Percentiles rank a stretch among this genome's conserved stretches.
phyloP scores from a whole-genome alignment of 2,888 invertebrate genomes.

The Agrotis puta region DNA sequence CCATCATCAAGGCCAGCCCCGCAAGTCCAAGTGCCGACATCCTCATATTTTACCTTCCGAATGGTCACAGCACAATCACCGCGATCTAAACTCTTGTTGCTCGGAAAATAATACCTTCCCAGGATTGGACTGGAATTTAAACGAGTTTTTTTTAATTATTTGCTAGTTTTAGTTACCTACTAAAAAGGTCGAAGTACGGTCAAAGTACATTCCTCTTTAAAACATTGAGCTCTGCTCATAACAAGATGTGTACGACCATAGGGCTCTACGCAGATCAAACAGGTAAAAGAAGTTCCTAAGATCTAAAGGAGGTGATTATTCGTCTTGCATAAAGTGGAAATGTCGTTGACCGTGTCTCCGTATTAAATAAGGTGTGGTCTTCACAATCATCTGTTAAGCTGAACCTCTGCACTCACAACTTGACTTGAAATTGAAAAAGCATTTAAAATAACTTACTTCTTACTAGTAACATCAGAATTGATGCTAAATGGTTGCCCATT shows the following conservation, averaged over 20 bases:
- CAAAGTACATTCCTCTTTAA: background rate
- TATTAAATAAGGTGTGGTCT: too few species aligned
- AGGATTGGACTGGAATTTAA: constrained; percentile 77
- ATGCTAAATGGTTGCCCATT: constrained; percentile 85
- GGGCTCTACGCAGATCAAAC: background rate
- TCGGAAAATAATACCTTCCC: constrained; percentile 84
- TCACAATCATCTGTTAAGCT: too few species aligned
- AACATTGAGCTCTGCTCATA: background rate
- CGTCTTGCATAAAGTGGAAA: too few species aligned
- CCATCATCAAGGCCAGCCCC: constrained; percentile 84
- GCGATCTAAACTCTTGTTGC: constrained; percentile 81
- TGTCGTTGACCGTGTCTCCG: too few species aligned
- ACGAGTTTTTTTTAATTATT: too few species aligned
- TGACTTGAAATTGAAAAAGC: background rate
- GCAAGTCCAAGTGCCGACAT: constrained; percentile 88
- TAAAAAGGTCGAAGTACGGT: too few species aligned
- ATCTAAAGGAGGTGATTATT: too few species aligned
- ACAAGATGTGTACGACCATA: too few species aligned
- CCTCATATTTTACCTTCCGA: constrained; percentile 78
- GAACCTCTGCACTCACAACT: background rate
- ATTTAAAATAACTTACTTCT: constrained; percentile 74
- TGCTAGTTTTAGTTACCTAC: too few species aligned
- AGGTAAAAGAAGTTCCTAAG: background rate
- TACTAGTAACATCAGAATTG: constrained; percentile 77
- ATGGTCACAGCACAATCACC: constrained; percentile 90